Conservation (phyloP, 2,113 vertebrate species). For the Campylorhamphus procurvoides region DNA sequence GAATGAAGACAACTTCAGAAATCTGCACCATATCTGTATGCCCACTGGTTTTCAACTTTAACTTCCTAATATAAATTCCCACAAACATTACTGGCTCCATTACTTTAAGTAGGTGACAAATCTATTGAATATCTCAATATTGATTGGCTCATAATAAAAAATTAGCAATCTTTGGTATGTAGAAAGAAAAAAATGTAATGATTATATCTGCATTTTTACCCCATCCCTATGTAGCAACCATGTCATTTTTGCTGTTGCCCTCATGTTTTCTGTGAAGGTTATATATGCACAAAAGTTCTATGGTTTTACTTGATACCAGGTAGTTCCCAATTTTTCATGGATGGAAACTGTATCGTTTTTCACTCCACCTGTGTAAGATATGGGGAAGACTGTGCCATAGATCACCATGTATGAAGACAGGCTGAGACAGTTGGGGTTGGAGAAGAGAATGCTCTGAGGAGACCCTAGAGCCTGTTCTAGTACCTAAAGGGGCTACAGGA, state of each 20-base stretch:
- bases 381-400: background rate
- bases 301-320: background rate
- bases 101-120: background rate
- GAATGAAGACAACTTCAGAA: slow-evolving; percentile 17
- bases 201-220: background rate
- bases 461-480: background rate
- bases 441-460: background rate
- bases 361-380: background rate
- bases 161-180: background rate
- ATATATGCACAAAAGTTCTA: background rate
- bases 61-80: background rate
- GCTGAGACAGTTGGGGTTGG: background rate
- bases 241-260: background rate
- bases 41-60: background rate
- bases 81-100: background rate
- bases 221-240: background rate
- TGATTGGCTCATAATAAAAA: background rate
- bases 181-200: background rate
- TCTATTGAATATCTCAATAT: background rate
- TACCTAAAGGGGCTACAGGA: background rate
- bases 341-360: background rate
- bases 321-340: background rate
- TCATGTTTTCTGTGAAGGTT: background rate
- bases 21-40: background rate
- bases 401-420: background rate